These are phyloP conservation scores for Callosobruchus maculatus DNA, from an alignment of 2,888 invertebrate genomes.

Conservation along the genomic window DNA sequence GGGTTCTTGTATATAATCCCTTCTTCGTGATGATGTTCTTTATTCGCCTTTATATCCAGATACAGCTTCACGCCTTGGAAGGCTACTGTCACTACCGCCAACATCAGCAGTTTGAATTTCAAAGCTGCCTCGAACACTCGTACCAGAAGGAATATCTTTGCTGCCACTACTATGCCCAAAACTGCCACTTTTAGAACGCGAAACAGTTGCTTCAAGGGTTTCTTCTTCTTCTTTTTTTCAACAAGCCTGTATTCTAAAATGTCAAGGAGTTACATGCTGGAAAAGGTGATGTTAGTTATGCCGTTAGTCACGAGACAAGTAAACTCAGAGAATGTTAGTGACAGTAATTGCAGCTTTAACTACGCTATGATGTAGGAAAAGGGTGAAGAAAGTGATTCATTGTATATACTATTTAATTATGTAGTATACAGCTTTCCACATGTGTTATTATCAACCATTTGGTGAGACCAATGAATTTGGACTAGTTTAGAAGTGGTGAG, in stretches of 20 bases:
- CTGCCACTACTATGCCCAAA: slow-evolving; percentile 20
- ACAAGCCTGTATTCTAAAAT: slow-evolving; percentile 18
- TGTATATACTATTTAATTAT: too few relatives aligned
- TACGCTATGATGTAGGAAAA: too few relatives aligned
- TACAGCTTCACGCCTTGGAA: slow-evolving; percentile 71
- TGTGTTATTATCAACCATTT: too few relatives aligned
- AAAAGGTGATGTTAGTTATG: background rate
- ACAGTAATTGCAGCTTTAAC: background rate
- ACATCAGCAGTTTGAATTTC: slow-evolving; percentile 72
- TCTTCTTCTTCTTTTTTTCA: slow-evolving; percentile 29
- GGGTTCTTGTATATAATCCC: slow-evolving; percentile 27
- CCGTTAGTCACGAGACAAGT: background rate
- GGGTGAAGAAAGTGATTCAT: too few relatives aligned
- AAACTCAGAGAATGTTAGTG: background rate
- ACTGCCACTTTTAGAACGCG: slow-evolving; percentile 24
- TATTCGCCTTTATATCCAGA: slow-evolving; percentile 59
- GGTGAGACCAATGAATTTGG: too few relatives aligned
- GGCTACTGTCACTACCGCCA: slow-evolving; percentile 64
- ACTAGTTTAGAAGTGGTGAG: too few relatives aligned
- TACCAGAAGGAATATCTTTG: slow-evolving; percentile 52
- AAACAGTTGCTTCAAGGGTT: slow-evolving; percentile 25
- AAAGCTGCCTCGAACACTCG: slow-evolving; percentile 71
- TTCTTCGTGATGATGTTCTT: slow-evolving; percentile 55
- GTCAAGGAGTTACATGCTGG: background rate
- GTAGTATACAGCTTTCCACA: too few relatives aligned